Percentiles rank a stretch among this genome's conserved stretches.
phyloP scores from a whole-genome alignment of 2,113 vertebrate genomes.

The Cryptoleucopteryx plumbea region DNA sequence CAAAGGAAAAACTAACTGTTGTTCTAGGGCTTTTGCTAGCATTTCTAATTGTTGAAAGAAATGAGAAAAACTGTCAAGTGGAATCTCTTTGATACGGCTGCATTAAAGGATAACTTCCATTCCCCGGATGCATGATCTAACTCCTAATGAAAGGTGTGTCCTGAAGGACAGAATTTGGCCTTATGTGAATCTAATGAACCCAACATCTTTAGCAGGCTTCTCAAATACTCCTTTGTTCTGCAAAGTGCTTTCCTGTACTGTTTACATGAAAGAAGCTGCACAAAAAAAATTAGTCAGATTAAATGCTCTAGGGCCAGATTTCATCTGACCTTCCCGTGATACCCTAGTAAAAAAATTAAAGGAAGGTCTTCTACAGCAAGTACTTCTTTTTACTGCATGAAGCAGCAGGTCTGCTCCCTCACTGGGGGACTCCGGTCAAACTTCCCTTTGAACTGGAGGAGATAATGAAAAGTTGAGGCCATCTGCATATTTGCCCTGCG shows the following conservation, averaged over 20 bases:
- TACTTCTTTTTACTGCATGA: not conserved
- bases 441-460: not conserved
- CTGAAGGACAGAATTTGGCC: constrained; percentile 30
- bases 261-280: constrained; percentile 36
- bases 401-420: not conserved
- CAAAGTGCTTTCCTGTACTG: not conserved
- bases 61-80: constrained; percentile 44
- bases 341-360: constrained; percentile 13
- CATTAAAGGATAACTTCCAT: constrained; percentile 41
- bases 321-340: not conserved
- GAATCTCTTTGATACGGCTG: not conserved
- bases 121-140: not conserved
- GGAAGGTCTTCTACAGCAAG: not conserved
- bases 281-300: constrained; percentile 19
- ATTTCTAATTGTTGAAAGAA: constrained; percentile 39
- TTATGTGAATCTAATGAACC: constrained; percentile 18
- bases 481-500: not conserved
- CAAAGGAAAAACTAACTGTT: not conserved
- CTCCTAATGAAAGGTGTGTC: constrained; percentile 43
- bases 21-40: constrained; percentile 9
- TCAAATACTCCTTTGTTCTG: constrained; percentile 38
- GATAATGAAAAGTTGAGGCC: not conserved
- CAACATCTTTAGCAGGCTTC: constrained; percentile 6
- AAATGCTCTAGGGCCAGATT: constrained; percentile 27
- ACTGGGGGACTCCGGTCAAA: not conserved